A percentile compares a stretch with the other conserved stretches of the same genome.
phyloP scores from a whole-genome alignment of 2,888 invertebrate genomes.

The Junonia oenone region DNA sequence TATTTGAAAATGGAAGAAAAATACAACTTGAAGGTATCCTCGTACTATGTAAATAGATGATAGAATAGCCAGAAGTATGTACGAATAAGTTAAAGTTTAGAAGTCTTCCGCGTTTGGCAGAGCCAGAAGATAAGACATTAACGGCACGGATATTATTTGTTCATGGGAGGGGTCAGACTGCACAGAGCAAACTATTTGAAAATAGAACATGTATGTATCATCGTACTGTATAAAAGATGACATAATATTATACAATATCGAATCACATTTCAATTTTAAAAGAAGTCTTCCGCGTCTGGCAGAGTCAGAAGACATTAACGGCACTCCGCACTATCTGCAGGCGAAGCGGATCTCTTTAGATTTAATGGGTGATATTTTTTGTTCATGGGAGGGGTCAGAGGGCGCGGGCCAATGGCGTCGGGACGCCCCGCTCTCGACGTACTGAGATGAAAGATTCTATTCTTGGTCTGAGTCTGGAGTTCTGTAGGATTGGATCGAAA shows the following conservation, averaged over 20 bases:
- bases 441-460: constrained; percentile 64
- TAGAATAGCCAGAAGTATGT: no score
- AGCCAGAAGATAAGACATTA: constrained; percentile 49
- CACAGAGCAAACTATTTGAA: no score
- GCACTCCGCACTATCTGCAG: constrained; percentile 50
- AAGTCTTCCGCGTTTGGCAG: constrained; percentile 2
- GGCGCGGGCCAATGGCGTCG: constrained; percentile 63
- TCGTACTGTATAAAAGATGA: no score
- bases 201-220: no score
- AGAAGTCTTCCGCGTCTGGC: constrained; percentile 5
- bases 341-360: constrained; percentile 68
- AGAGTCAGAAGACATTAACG: constrained; percentile 47
- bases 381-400: constrained; percentile 75
- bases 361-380: constrained; percentile 74
- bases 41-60: no score
- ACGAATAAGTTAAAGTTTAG: constrained; percentile 1
- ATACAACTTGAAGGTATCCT: no score
- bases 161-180: no score
- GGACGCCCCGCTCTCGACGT: constrained; percentile 46
- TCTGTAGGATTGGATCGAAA: background rate
- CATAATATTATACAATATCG: no score
- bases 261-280: constrained; percentile 4
- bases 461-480: constrained; percentile 49
- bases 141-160: constrained; percentile 64
- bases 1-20: no score